Base-by-base conservation (phyloP, 2,888 invertebrate genomes). In the Metalampra italica region DNA sequence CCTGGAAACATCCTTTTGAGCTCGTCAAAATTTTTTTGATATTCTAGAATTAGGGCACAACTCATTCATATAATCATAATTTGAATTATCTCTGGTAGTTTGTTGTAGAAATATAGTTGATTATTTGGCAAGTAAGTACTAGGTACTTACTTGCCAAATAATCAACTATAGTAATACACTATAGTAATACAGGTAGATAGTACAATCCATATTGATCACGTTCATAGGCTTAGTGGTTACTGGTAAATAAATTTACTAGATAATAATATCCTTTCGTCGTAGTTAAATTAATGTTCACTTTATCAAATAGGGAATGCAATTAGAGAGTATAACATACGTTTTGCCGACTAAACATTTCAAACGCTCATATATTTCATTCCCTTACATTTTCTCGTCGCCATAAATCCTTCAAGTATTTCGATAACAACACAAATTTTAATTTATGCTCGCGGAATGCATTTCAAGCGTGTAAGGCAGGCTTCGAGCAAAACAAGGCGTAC, bases 351-450 rank as follows among this genome's bases (percentile, higher is more conserved):
- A 71, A 69, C 71, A 71, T 75, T 75, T 67, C 65, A 62, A 67
- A 56, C 65, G 60, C 60, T 63, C 68, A 59, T 68, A 78, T 81
- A 76, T 68, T 66, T 79, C 76, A 82, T 79, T 72, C 75, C 62
- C 64, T 65, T 64, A 76, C 76, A 78, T 77, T 65, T 78, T 70
- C 77, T 70, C 66, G 65, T 58, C 55, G 72, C 68, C 79, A 79
- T 85, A 84, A 85, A 82, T 83, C 79, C 71, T 67, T 68, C 74
- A 78, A 82, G 80, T 80, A 84, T 85, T 86, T 84, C 75, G 86
- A 86, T 86, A 86, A 80, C 76, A 74, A 68, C 64, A 73, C 73
- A 79, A 85, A 84, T 84, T 86, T 79, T 81, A 85, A 85, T 86
- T 84, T 83, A 86, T 82, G 78, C 76, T 65, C 69, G 68, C 63